Percentiles rank a stretch among this genome's conserved stretches.
phyloP scores from a whole-genome alignment of 2,888 invertebrate species.

The Sphecodes monilicornis region DNA sequence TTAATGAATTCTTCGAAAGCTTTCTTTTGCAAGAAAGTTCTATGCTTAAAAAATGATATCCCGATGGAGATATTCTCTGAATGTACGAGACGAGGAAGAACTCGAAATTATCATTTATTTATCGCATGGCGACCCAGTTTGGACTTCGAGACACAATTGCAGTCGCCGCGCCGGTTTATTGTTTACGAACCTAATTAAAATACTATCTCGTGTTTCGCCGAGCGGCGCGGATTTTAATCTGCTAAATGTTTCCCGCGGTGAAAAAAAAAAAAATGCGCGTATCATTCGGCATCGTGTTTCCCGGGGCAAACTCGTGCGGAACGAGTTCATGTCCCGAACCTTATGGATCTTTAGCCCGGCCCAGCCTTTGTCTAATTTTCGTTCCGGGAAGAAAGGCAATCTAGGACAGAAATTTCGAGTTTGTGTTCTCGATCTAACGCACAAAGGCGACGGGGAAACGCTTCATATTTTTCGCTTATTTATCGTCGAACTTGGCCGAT shows the following conservation, averaged over 20 bases:
- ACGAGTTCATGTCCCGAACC: background rate
- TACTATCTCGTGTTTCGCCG: background rate
- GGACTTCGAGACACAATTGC: background rate
- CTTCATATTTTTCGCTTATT: conserved; percentile 62
- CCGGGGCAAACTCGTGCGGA: background rate
- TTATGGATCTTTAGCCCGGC: background rate
- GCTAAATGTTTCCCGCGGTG: background rate
- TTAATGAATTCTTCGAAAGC: background rate
- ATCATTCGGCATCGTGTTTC: background rate
- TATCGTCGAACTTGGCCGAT: conserved; percentile 62
- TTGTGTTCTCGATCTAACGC: conserved; percentile 10
- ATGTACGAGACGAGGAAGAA: background rate
- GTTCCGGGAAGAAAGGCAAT: background rate
- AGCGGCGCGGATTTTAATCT: background rate
- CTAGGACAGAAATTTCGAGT: background rate
- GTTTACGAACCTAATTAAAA: conserved; percentile 8
- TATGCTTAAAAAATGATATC: background rate
- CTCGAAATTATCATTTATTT: background rate
- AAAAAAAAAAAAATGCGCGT: background rate
- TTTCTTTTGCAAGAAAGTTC: background rate
- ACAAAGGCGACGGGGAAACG: conserved; percentile 26
- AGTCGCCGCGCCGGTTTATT: background rate
- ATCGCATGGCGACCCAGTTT: background rate
- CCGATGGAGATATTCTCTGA: background rate
- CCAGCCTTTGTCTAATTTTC: background rate